Evolutionary conservation across 1,140 invertebrate genomes (phyloP), one percentile per base, ranked within the genome.

Genomic region (Drosophila chauvacae): DNA sequence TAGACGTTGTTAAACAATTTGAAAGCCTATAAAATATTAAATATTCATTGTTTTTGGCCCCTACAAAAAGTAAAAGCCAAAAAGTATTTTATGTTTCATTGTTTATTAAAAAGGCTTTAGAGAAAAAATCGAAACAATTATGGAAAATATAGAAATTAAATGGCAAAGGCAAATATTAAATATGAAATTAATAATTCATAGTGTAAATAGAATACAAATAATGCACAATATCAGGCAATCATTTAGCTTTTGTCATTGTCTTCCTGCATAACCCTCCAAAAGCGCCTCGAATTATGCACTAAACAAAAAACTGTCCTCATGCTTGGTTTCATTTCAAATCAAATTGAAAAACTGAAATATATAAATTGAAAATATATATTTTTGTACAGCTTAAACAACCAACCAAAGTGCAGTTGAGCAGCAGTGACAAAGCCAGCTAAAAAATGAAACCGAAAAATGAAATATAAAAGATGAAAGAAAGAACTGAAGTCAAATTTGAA

Each of bases 341-440:
- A 69, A 70, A 69, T 68, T 58, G 14, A 44, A 44, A 76, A 39
- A 44, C 39, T 75, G 47, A 18, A 68, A 69, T 45, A 20, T 35
- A 42, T 37, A 37, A 60, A 35, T 42, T 13, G 23, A 37, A 48
- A 70, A 47, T 33, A 23, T 41, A 56, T 41, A 53, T 50, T 42
- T 44, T 58, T 48, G 64, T 53, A 76, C 65, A 72, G 23, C 53
- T 39, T 47, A 62, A 41, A 62, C 18, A 39, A 16, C 30, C 28
- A 28, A 28, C 28, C 4, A 28, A 78, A 80, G 80, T 87, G 83
- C 84, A 88, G 83, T 73, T 80, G 84, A 87, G 83, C 83, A 87
- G 85, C 84, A 87, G 84, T 87, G 84, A 75, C 84, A 80, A 80
- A 73, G 66, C 62, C 62, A 68, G 66, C 42, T 53, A 65, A 57